Conservation (phyloP, 2,888 invertebrate genomes). For the Leptinotarsa haldemani region DNA sequence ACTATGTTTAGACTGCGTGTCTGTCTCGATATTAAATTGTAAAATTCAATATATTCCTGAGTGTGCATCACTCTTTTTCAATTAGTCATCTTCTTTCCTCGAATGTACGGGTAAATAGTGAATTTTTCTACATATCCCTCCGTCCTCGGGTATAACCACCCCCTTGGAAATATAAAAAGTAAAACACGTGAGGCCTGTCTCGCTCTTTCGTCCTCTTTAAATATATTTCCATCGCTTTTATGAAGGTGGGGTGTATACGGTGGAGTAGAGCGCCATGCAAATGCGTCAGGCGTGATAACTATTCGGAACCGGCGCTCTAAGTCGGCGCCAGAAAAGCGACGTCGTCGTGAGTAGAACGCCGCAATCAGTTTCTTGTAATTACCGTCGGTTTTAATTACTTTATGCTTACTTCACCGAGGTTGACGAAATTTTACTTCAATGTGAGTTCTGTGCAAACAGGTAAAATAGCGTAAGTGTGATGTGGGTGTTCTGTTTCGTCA, state of each 20-base stretch:
- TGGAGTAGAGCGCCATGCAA: slow-evolving; percentile 63
- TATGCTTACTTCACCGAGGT: slow-evolving; percentile 57
- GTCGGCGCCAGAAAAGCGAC: slow-evolving; percentile 65
- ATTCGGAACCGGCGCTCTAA: slow-evolving; percentile 64
- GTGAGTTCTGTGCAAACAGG: slow-evolving; percentile 22
- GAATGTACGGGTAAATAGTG: slow-evolving; percentile 59
- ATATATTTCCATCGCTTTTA: slow-evolving; percentile 56
- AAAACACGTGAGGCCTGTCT: slow-evolving; percentile 58
- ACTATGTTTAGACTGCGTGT: slow-evolving; percentile 32
- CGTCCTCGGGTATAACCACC: slow-evolving; percentile 46
- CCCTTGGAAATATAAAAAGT: slow-evolving; percentile 58
- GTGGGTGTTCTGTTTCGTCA: slow-evolving; percentile 21
- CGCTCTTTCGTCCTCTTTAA: slow-evolving; percentile 52
- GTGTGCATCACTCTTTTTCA: slow-evolving; percentile 51
- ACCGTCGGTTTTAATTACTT: slow-evolving; percentile 59
- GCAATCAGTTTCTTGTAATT: slow-evolving; percentile 65
- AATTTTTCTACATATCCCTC: slow-evolving; percentile 58
- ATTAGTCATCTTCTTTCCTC: slow-evolving; percentile 56
- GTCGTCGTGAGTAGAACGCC: slow-evolving; percentile 64
- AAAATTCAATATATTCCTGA: slow-evolving; percentile 56
- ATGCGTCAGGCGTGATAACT: slow-evolving; percentile 67
- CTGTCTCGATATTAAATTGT: slow-evolving; percentile 51
- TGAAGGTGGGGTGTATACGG: slow-evolving; percentile 59
- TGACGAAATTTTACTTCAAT: slow-evolving; percentile 27
- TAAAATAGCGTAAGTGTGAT: slow-evolving; percentile 29